Base-by-base conservation (phyloP, 2,888 invertebrate species). In the Agriopis leucophaearia region DNA sequence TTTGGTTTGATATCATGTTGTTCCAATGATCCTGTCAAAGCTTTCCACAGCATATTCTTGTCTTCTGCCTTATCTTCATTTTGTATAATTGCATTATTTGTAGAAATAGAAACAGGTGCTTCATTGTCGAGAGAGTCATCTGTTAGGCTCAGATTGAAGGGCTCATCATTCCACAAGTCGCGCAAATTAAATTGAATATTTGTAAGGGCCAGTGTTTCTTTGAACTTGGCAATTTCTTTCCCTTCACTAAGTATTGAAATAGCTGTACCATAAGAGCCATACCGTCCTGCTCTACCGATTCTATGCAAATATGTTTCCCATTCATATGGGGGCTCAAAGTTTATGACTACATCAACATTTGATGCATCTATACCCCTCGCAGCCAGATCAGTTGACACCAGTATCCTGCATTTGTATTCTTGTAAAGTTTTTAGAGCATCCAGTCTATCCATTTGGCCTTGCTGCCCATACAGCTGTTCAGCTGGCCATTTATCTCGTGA, bases 331-430 rank as follows among this genome's bases (percentile, higher is more conserved):
- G 97, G 92, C 85, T 99, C 99, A 81, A 99, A 95, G 88, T 99
- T 99, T 9, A 99, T 95, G 0, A 99, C 97, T 69, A 99, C 88
- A 94, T 99, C 98, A 10, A 99, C 97, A 90, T 98, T 97, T 74
- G 97, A 96, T 1, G 97, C 97, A 94, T 99, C 99, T 73, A 99
- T 97, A 12, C 99, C 99, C 74, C 99, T 95, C 1, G 99, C 97
- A 73, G 98, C 96, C 75, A 98, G 92, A 91, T 98, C 99, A 0
- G 99, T 99, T 1, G 99, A 96, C 57, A 99, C 94, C 69, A 99
- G 92, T 78, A 99, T 96, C 75, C 98, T 95, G 80, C 97, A 97
- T 83, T 96, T 95, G 81, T 97, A 97, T 51, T 96, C 94, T 79
- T 97, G 97, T 64, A 99, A 95, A 75, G 96, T 96, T 76, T 95